Percentiles rank a stretch among this genome's conserved stretches.
Evolutionary conservation across 2,888 invertebrate species (phyloP).

Genomic region (Therioaphis trifolii): DNA sequence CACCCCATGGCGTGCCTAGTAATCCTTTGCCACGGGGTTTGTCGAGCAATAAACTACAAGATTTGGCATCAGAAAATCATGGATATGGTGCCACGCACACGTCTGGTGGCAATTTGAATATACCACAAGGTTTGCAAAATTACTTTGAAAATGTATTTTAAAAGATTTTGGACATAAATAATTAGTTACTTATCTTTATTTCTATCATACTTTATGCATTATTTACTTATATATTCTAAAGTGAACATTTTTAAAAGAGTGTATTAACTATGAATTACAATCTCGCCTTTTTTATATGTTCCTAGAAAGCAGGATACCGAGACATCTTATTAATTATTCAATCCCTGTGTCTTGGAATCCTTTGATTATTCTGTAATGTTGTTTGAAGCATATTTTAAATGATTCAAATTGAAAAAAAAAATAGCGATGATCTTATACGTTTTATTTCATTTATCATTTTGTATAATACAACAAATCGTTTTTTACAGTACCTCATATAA

Average conservation of each 20-base stretch:
- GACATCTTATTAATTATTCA: too few species aligned
- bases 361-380: too few species aligned
- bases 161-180: not conserved
- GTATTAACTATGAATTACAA: not conserved
- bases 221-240: not conserved
- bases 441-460: too few species aligned
- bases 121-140: conserved; percentile 40
- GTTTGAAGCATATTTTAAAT: too few species aligned
- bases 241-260: not conserved
- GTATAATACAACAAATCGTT: too few species aligned
- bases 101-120: conserved; percentile 52
- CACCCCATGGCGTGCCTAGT: conserved; percentile 94
- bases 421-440: too few species aligned
- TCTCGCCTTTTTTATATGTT: too few species aligned
- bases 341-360: too few species aligned
- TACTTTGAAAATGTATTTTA: not conserved
- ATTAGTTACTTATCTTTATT: not conserved
- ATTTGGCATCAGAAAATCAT: conserved; percentile 80
- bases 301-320: too few species aligned
- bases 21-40: conserved; percentile 89
- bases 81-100: conserved; percentile 76
- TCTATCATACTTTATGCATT: too few species aligned
- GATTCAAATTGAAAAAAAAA: too few species aligned
- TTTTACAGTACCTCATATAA: too few species aligned
- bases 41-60: conserved; percentile 83